Evolutionary conservation across 1,140 invertebrate species (phyloP).

Genomic region (Aphaenogaster floridana): DNA sequence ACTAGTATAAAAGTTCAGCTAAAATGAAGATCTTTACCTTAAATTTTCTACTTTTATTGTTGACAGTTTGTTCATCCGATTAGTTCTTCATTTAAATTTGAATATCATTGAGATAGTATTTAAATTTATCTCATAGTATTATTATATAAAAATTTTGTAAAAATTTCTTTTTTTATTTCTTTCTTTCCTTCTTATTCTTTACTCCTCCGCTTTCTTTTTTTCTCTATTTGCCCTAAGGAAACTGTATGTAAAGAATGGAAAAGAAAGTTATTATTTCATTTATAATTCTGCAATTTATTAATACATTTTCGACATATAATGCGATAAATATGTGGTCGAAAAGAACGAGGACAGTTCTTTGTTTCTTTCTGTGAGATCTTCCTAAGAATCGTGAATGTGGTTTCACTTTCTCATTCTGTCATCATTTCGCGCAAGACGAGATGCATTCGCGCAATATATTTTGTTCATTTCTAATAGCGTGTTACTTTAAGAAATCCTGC

Average conservation of each 20-base stretch:
- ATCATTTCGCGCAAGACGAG: not conserved
- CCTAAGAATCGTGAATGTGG: constrained; percentile 7
- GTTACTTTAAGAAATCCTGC: not conserved
- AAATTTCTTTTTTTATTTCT: not conserved
- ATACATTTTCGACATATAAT: not conserved
- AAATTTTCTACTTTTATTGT: too few species aligned
- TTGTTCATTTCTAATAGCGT: not conserved
- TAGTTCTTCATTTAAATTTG: not conserved
- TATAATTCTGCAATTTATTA: not conserved
- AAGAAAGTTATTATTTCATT: not conserved
- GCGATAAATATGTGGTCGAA: not conserved
- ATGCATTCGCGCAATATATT: not conserved
- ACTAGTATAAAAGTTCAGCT: too few species aligned
- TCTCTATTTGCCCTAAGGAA: not conserved
- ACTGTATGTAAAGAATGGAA: not conserved
- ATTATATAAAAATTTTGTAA: not conserved
- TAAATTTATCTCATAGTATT: not conserved
- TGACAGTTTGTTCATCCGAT: not conserved
- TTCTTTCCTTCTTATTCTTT: not conserved
- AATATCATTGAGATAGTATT: not conserved
- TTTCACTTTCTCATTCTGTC: constrained; percentile 55
- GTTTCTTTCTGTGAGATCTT: constrained; percentile 13
- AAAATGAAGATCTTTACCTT: too few species aligned
- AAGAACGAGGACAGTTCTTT: not conserved
- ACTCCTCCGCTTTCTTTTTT: not conserved